phyloP scores from a whole-genome alignment of 2,113 vertebrate species.

The Butorides virescens region DNA sequence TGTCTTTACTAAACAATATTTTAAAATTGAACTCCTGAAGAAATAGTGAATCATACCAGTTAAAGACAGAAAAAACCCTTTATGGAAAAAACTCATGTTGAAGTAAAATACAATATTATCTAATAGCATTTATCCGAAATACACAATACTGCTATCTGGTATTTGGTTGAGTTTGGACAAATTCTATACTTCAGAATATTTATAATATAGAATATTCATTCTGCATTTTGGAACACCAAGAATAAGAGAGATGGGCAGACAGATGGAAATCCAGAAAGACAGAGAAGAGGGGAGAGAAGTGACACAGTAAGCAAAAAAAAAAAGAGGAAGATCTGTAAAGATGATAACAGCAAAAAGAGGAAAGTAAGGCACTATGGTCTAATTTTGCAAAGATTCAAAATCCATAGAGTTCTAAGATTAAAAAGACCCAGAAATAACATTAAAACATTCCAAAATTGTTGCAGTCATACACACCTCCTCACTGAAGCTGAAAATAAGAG shows the following conservation, averaged over 20 bases:
- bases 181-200: neutral
- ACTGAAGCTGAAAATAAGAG: conserved; percentile 14
- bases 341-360: neutral
- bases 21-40: neutral
- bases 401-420: neutral
- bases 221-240: neutral
- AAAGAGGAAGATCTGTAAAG: neutral
- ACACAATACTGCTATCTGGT: neutral
- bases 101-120: neutral
- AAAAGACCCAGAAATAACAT: neutral
- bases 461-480: neutral
- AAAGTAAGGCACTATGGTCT: neutral
- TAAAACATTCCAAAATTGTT: neutral
- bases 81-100: neutral
- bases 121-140: neutral
- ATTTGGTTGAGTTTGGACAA: neutral
- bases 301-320: neutral
- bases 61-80: neutral
- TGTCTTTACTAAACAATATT: neutral
- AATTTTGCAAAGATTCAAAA: neutral
- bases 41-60: neutral
- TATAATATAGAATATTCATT: neutral
- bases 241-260: neutral
- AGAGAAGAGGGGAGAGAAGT: neutral
- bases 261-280: neutral